Percentiles rank a stretch among this genome's conserved stretches.
Evolutionary conservation across 2,888 invertebrate species (phyloP).

Genomic region (Caradrina clavipalpis): DNA sequence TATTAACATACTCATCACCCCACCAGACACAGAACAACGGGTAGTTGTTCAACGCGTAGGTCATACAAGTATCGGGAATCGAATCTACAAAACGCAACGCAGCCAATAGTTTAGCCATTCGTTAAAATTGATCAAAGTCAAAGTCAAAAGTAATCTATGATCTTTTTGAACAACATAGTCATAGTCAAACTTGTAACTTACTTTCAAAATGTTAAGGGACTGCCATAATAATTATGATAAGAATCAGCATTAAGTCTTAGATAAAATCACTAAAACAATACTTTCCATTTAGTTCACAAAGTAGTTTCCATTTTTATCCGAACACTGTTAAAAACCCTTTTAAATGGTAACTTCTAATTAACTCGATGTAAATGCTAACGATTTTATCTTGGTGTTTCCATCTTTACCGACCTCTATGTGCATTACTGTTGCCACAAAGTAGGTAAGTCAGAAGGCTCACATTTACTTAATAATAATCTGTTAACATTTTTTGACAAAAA

Average conservation of each 20-base stretch:
- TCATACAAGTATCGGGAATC: too few species aligned
- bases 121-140: too few species aligned
- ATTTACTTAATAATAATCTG: too few species aligned
- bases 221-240: neutral
- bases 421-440: neutral
- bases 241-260: neutral
- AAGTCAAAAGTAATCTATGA: neutral
- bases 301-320: slow-evolving; percentile 9
- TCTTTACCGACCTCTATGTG: slow-evolving; percentile 45
- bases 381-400: slow-evolving; percentile 34
- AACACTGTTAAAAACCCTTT: slow-evolving; percentile 32
- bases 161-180: neutral
- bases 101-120: too few species aligned
- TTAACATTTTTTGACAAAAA: too few species aligned
- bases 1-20: too few species aligned
- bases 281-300: slow-evolving; percentile 29
- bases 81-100: too few species aligned
- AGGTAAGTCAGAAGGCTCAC: neutral
- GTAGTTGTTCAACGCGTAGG: too few species aligned
- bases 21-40: too few species aligned
- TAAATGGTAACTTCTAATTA: slow-evolving; percentile 42
- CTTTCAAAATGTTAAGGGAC: neutral
- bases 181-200: too few species aligned
- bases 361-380: slow-evolving; percentile 32
- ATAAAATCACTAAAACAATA: slow-evolving; percentile 15